These are phyloP conservation scores for Alviniconcha marisindica DNA, from an alignment of 1,140 invertebrate genomes.

Conservation along the genomic window DNA sequence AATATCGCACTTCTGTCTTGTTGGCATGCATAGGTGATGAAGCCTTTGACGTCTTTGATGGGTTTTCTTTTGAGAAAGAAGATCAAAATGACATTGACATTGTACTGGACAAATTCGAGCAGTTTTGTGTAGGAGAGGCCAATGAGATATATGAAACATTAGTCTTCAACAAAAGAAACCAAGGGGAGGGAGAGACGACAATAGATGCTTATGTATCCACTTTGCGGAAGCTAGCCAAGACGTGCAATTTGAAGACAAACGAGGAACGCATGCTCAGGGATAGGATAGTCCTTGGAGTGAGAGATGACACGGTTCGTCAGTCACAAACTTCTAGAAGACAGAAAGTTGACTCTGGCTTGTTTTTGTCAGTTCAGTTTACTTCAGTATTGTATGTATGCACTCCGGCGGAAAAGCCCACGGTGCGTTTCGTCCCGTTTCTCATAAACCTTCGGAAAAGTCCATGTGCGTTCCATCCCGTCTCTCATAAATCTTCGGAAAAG, in stretches of 20 bases:
- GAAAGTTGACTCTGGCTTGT: background rate
- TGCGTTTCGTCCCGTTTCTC: no score
- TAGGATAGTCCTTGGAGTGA: conserved; percentile 47
- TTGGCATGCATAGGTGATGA: conserved; percentile 42
- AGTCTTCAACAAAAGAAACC: conserved; percentile 45
- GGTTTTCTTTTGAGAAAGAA: conserved; percentile 30
- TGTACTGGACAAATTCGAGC: conserved; percentile 44
- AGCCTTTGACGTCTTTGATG: conserved; percentile 43
- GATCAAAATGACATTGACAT: conserved; percentile 35
- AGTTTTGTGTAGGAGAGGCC: conserved; percentile 47
- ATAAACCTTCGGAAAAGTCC: no score
- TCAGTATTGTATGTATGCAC: no score
- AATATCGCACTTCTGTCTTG: conserved; percentile 23
- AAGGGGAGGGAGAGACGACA: conserved; percentile 44
- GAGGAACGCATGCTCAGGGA: conserved; percentile 46
- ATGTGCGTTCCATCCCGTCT: no score
- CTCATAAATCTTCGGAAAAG: no score
- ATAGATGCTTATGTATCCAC: conserved; percentile 48
- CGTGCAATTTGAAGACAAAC: conserved; percentile 41
- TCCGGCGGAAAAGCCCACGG: no score
- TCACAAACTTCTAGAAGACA: conserved; percentile 20
- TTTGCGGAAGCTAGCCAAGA: conserved; percentile 43
- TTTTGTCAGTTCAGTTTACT: no score
- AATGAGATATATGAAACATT: conserved; percentile 53
- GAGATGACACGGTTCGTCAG: conserved; percentile 16